Evolutionary conservation across 37 sponge, comb jelly and placozoan genomes (phyloP), one percentile per base, ranked within the genome.

Genomic region (Petrosia ficiformis): DNA sequence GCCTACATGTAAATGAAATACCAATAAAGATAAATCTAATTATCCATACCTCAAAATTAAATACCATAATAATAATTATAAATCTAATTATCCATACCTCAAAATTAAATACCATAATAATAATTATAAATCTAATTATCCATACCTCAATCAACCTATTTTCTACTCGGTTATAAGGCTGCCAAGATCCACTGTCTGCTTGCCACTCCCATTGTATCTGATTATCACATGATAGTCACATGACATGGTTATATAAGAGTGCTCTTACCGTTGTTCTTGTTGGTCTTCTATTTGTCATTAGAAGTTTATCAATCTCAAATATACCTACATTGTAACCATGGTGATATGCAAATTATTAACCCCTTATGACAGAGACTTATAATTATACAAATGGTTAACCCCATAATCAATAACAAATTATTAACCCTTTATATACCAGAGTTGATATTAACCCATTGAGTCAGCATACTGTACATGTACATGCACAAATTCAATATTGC

Each of bases 191-290:
- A 2, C 74, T 74, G 70, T 76, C 70, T 28, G 61, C 85, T 58
- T 89, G 90, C 90, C 90, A 89, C 73, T 89, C 77, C 90, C 90
- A 89, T 68, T 84, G 90, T 2, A 84, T 68, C 90, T 89, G 42
- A 32, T 33, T 4, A 26, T 4, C 5, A 4, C 63, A 2, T 60
- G 31, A 5, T 3, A 29, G 31, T 60, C 4, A 29, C 28, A 4
- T 4, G 39, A 67, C 35, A 4, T 16, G 1, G n/a, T 34, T 4
- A 4, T 2, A 31, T 37, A 35, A 35, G 36, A 34, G 42, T 32
- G 37, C 42, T 28, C 70, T 58, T 34, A 19, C 22, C 43, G 14
- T 73, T 22, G 73, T 64, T 1, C 68, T 65, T 32, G 82, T 44
- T 0, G n/a, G 2, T 28, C 66, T 71, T 39, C 57, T 48, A 30